phyloP scores from a whole-genome alignment of 2,113 vertebrate genomes.

The Coptodon rendalli region DNA sequence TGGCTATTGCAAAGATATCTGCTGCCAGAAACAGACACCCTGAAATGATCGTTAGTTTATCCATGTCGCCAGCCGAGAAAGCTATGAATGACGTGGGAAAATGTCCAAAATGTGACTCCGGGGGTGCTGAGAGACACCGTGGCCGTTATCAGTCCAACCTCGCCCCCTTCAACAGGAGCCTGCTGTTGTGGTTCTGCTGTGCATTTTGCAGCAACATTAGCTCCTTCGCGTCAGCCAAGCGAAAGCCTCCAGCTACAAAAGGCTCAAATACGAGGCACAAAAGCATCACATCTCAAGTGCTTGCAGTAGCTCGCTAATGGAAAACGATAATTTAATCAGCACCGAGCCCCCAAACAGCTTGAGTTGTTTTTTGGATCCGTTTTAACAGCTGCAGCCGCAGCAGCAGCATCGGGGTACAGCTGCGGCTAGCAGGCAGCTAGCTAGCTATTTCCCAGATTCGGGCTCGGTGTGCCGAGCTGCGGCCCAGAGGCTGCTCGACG shows the following conservation, averaged over 20 bases:
- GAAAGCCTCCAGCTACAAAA: conserved; percentile 37
- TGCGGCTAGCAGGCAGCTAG: conserved; percentile 62
- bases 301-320: background rate
- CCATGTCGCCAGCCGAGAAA: conserved; percentile 75
- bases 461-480: conserved; percentile 54
- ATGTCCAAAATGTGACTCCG: conserved; percentile 33
- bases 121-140: background rate
- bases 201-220: conserved; percentile 59
- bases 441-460: conserved; percentile 48
- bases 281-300: conserved; percentile 55
- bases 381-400: conserved; percentile 37
- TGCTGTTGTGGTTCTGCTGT: conserved; percentile 39
- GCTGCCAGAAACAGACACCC: conserved; percentile 97
- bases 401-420: conserved; percentile 50
- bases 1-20: conserved; percentile 97
- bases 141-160: conserved; percentile 57
- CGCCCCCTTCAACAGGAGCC: conserved; percentile 55
- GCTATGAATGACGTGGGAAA: background rate
- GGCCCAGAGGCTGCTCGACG: conserved; percentile 61
- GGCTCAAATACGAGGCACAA: conserved; percentile 15
- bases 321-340: conserved; percentile 21
- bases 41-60: conserved; percentile 98
- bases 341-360: conserved; percentile 22
- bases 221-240: conserved; percentile 28
- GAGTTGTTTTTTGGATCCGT: conserved; percentile 40